Conservation (phyloP, 2,113 vertebrate species). For the Oceanodroma tethys region DNA sequence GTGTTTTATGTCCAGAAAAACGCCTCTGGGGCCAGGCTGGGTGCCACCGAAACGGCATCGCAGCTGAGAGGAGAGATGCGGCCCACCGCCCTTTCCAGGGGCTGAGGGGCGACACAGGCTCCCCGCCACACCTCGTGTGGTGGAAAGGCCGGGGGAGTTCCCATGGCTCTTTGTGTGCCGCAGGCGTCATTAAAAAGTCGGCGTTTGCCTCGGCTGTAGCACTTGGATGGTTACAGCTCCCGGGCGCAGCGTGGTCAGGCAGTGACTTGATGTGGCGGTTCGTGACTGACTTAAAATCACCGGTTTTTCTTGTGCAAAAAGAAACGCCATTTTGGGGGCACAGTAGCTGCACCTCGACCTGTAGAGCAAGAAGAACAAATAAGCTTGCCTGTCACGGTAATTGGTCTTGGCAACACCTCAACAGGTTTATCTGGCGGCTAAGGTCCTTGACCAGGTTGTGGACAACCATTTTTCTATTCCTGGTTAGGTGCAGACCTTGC, state of each 20-base stretch:
- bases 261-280: not conserved
- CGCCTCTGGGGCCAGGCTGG: not conserved
- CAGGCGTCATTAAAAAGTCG: slow-evolving; percentile 13
- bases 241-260: not conserved
- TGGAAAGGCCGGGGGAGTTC: not conserved
- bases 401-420: not conserved
- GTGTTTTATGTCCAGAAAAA: not conserved
- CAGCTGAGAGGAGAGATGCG: not conserved
- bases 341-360: not conserved
- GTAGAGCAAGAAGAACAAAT: not conserved
- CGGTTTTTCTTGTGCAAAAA: not conserved
- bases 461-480: not conserved
- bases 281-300: not conserved
- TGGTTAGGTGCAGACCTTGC: not conserved
- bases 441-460: not conserved
- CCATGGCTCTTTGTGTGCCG: not conserved
- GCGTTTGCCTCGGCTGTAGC: not conserved
- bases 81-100: not conserved
- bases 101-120: not conserved
- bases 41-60: not conserved
- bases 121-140: not conserved
- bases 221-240: not conserved
- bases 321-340: not conserved
- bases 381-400: not conserved
- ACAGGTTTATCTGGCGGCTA: not conserved